Base-by-base conservation (phyloP, 2,888 invertebrate species). In the Ophion ventricosus region DNA sequence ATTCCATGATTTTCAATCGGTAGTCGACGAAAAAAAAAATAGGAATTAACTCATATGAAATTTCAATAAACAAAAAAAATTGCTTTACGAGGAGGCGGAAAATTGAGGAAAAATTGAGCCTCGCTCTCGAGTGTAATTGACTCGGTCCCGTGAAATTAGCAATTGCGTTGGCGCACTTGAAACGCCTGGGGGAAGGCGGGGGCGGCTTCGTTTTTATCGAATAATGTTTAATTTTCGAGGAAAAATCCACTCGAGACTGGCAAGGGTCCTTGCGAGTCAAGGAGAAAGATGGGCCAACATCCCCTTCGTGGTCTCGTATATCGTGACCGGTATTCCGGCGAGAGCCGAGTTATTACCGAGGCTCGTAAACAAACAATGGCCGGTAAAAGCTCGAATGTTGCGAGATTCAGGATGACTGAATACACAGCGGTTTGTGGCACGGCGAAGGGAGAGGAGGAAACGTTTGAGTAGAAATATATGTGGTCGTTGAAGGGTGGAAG, bases 311-410 rank as follows among this genome's bases (percentile, higher is more conserved):
- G 29, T 29, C 2, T 70, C 26, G 29, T 26, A 26, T 17, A 29
- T 54, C 75, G 66, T 61, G 25, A 61, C 76, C 67, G 43, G 61
- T 73, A 56, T 64, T 76, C 43, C 59, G 25, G 59, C 23, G 82
- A 59, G 56, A 49, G 73, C 70, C 74, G 49, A 49, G 75, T 83
- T 81, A 83, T 81, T 67, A 49, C 59, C 14, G 14, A 49, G 64
- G 76, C 66, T 67, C 66, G 80, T 77, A 84, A 84, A 84, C 72
- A 77, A 82, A 80, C 75, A 74, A 84, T 79, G 70, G 73, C 69
- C 63, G 35, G 23, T 49, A 49, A 49, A 57, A 40, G 70, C 74
- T 61, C 61, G 49, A 63, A 64, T 76, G 75, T 84, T 66, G 23
- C 74, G 54, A 77, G 73, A 17, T 57, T 67, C 63, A 49, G 40